Base-by-base conservation (phyloP, 2,797 vertebrate species). In the Sebastes kiyomatsui region DNA sequence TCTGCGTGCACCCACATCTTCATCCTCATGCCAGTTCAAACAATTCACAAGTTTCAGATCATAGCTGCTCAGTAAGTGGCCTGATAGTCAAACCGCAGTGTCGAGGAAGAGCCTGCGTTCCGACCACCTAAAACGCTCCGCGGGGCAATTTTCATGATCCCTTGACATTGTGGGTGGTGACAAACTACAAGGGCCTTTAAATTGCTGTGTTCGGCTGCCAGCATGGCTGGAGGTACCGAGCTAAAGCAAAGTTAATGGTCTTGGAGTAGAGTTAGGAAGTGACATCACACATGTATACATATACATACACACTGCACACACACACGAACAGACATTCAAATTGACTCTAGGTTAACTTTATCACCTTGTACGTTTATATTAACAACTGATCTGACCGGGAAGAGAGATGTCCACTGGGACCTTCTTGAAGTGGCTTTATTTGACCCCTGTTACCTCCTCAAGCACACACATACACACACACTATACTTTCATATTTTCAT, bases 401-500 rank as follows among this genome's bases (percentile, higher is more conserved):
- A 80, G 22, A 80, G 20, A 30, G 60, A 35, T 62, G 13, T 82
- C 87, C 65, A 58, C 60, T 65, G 62, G 27, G 65, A 86, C 73
- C 28, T 52, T 75, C 70, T 80, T 83, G 66, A 86, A 88, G 80
- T 75, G 77, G 76, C 61, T 85, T 83, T 79, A 68, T 35, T 0
- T 84, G 81, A 90, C 83, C 80, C 27, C 59, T 52, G 52, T 74
- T 77, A 79, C 66, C 72, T 64, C 60, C 28, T 59, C 38, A 35
- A 1, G 16, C 76, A 82, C 61, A 77, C 4, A 32, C 28, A 72
- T 58, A 68, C 18, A 46, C 6, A 70, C 32, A 35, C 49, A 60
- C 27, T 32, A 25, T 72, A 58, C 74, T 79, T 61, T 88, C 25
- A 84, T 71, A 83, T 88, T 86, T 84, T 86, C 66, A 67, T 82